These are phyloP conservation scores for Austrolebias charrua DNA, from an alignment of 2,797 vertebrate species.

Conservation along the genomic window DNA sequence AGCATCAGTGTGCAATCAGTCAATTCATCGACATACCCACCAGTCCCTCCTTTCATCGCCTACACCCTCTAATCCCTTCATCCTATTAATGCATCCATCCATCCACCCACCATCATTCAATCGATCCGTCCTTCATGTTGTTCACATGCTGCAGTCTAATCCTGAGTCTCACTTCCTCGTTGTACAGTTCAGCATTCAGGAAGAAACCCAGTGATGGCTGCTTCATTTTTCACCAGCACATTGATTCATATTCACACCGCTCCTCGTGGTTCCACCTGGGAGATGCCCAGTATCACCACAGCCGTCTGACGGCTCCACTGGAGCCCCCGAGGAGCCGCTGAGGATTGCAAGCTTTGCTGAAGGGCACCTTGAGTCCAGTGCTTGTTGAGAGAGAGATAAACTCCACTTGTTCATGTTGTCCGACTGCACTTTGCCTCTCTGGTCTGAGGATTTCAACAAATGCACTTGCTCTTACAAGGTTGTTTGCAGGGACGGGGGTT, in stretches of 20 bases:
- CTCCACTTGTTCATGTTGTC: slow-evolving; percentile 34
- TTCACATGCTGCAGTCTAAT: slow-evolving; percentile 5
- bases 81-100: slow-evolving; percentile 41
- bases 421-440: neutral
- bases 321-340: slow-evolving; percentile 38
- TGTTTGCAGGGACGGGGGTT: slow-evolving; percentile 12
- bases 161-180: neutral
- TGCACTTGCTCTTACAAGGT: slow-evolving; percentile 27
- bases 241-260: slow-evolving; percentile 41
- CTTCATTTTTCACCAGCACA: slow-evolving; percentile 3
- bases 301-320: slow-evolving; percentile 41
- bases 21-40: slow-evolving; percentile 45
- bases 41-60: slow-evolving; percentile 37
- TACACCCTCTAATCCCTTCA: slow-evolving; percentile 48
- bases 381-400: slow-evolving; percentile 28
- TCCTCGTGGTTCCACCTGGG: slow-evolving; percentile 32
- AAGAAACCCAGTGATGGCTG: slow-evolving; percentile 4
- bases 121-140: slow-evolving; percentile 19
- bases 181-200: slow-evolving; percentile 3
- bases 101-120: slow-evolving; percentile 36
- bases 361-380: slow-evolving; percentile 62
- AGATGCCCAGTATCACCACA: slow-evolving; percentile 38
- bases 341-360: slow-evolving; percentile 43
- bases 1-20: slow-evolving; percentile 44
- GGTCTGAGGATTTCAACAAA: slow-evolving; percentile 29